Percentiles rank a stretch among this genome's conserved stretches.
These are phyloP conservation scores for Ischnus inquisitorius DNA, from an alignment of 2,888 invertebrate genomes.

Conservation along the genomic window DNA sequence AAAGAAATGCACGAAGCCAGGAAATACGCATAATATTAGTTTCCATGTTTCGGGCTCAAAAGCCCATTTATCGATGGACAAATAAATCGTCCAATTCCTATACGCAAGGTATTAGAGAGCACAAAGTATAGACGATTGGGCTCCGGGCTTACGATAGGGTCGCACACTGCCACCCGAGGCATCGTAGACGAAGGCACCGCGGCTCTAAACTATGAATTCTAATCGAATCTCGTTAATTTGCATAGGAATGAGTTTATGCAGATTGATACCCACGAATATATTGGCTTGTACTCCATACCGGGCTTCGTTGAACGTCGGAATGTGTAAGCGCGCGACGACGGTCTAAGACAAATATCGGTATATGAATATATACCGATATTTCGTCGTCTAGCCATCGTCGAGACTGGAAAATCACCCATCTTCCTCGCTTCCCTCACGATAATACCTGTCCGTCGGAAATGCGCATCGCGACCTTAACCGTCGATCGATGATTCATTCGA, in stretches of 20 bases:
- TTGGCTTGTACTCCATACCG: conserved; percentile 67
- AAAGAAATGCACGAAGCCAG: not conserved
- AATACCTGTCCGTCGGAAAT: conserved; percentile 51
- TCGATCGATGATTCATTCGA: conserved; percentile 30
- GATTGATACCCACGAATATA: conserved; percentile 83
- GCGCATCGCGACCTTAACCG: conserved; percentile 30
- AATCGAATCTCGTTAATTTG: conserved; percentile 77
- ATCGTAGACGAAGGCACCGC: conserved; percentile 46
- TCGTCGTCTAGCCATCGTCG: conserved; percentile 60
- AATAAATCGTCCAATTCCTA: conserved; percentile 58
- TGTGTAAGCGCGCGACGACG: conserved; percentile 68
- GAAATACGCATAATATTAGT: conserved; percentile 2
- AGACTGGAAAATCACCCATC: conserved; percentile 30
- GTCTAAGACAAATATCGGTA: conserved; percentile 53
- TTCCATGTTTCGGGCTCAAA: conserved; percentile 2
- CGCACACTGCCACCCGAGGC: conserved; percentile 21
- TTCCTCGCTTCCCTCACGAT: conserved; percentile 18
- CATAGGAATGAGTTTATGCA: conserved; percentile 84
- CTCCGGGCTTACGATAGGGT: conserved; percentile 33
- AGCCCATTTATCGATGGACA: conserved; percentile 45
- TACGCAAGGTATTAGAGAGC: conserved; percentile 32
- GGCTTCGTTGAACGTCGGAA: conserved; percentile 68
- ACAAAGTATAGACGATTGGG: conserved; percentile 36
- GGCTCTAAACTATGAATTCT: conserved; percentile 69
- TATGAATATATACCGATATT: conserved; percentile 49